These are phyloP conservation scores for Temnothorax longispinosus DNA, from an alignment of 1,140 invertebrate genomes.

Conservation along the genomic window DNA sequence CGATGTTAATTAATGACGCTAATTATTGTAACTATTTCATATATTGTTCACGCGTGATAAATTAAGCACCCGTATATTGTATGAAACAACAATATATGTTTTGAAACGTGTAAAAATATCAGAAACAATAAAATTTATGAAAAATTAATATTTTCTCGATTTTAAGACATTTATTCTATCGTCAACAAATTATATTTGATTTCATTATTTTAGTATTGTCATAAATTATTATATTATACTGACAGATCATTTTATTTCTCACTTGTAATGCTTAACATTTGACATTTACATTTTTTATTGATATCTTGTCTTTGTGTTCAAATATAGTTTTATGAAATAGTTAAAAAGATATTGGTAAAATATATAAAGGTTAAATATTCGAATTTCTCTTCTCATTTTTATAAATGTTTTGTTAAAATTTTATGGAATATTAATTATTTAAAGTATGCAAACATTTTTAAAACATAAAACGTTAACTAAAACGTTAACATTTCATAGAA, in stretches of 20 bases:
- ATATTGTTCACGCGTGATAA: neutral
- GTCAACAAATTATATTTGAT: neutral
- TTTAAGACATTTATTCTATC: neutral
- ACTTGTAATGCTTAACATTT: neutral
- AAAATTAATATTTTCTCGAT: neutral
- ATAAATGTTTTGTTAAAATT: neutral
- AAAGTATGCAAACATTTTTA: neutral
- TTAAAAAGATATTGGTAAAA: neutral
- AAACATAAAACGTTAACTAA: neutral
- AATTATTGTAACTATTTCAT: constrained; percentile 17
- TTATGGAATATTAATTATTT: neutral
- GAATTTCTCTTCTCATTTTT: neutral
- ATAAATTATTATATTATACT: neutral
- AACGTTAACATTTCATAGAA: neutral
- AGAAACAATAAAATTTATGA: neutral
- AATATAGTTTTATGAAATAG: neutral
- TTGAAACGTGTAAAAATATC: neutral
- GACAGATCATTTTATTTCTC: neutral
- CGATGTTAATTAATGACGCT: constrained; percentile 26
- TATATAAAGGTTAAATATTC: neutral
- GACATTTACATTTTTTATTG: neutral
- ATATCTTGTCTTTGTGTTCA: neutral
- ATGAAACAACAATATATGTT: neutral
- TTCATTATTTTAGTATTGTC: neutral
- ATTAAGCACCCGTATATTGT: neutral